Percentiles rank a stretch among this genome's conserved stretches.
Evolutionary conservation across 2,113 vertebrate species (phyloP).

Genomic region (Dromiciops gliroides): DNA sequence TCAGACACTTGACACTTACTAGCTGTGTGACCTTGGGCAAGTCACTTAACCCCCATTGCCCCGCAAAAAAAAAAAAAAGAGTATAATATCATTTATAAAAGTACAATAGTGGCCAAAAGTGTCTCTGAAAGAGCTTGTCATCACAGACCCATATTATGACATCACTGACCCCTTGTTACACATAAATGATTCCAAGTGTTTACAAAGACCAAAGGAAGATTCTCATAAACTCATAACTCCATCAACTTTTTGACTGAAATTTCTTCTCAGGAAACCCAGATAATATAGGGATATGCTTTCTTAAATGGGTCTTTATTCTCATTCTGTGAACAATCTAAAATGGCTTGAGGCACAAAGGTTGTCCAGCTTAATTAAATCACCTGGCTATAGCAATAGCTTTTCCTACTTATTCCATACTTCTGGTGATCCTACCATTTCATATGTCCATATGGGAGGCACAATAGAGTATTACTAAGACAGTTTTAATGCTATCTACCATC

Average conservation of each 20-base stretch:
- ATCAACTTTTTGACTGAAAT: neutral
- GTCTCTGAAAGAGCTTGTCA: neutral
- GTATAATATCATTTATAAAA: neutral
- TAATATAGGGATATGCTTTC: neutral
- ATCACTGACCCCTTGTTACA: neutral
- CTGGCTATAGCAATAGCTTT: neutral
- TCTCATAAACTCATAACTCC: neutral
- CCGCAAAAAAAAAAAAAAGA: too few species aligned
- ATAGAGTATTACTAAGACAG: neutral
- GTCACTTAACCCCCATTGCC: too few species aligned
- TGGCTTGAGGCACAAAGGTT: neutral
- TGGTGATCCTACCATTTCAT: neutral
- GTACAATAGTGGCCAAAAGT: neutral
- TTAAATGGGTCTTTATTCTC: neutral
- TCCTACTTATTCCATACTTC: neutral
- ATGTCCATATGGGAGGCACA: neutral
- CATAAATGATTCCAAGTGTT: neutral
- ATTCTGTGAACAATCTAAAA: neutral
- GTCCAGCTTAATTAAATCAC: neutral
- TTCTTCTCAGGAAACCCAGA: neutral
- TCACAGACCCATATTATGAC: neutral
- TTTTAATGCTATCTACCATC: neutral
- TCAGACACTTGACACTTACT: too few species aligned
- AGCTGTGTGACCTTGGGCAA: too few species aligned
- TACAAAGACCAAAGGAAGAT: neutral